phyloP scores from a whole-genome alignment of 2,888 invertebrate genomes.

The Macrophya annulata region DNA sequence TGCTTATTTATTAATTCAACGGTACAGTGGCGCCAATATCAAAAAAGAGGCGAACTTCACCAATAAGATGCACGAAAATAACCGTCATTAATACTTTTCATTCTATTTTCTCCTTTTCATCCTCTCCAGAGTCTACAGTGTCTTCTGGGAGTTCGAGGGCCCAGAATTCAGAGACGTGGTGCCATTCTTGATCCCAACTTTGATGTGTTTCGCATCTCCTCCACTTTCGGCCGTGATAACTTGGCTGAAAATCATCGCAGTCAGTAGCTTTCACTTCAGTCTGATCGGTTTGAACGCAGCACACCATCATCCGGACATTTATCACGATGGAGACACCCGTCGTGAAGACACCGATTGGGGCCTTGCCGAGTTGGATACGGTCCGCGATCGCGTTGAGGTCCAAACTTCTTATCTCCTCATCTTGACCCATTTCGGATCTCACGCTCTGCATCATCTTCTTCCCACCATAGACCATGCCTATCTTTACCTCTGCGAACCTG shows the following conservation, averaged over 20 bases:
- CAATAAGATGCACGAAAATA: too few relatives aligned
- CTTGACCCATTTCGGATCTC: slow-evolving; percentile 89
- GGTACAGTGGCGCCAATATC: too few relatives aligned
- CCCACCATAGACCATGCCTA: slow-evolving; percentile 90
- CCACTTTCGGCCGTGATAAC: slow-evolving; percentile 76
- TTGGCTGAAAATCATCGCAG: slow-evolving; percentile 82
- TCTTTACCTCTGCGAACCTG: slow-evolving; percentile 85
- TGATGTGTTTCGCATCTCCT: slow-evolving; percentile 77
- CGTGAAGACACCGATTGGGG: slow-evolving; percentile 88
- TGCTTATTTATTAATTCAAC: neutral
- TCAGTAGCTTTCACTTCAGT: slow-evolving; percentile 84
- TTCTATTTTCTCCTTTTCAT: neutral
- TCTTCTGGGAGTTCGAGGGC: slow-evolving; percentile 24
- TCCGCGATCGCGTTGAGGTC: slow-evolving; percentile 87
- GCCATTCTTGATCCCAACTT: slow-evolving; percentile 78
- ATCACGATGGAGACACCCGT: slow-evolving; percentile 89
- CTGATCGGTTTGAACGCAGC: slow-evolving; percentile 87
- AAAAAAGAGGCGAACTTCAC: too few relatives aligned
- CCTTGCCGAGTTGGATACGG: slow-evolving; percentile 87
- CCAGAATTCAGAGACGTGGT: slow-evolving; percentile 67
- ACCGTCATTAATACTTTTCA: neutral
- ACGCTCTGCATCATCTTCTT: slow-evolving; percentile 90
- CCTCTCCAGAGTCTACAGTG: neutral
- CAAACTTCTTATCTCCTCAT: slow-evolving; percentile 85
- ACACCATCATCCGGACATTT: slow-evolving; percentile 90